A percentile compares a stretch with the other conserved stretches of the same genome.
These are phyloP conservation scores for Napeogenes sylphis DNA, from an alignment of 2,888 invertebrate genomes.

Conservation along the genomic window DNA sequence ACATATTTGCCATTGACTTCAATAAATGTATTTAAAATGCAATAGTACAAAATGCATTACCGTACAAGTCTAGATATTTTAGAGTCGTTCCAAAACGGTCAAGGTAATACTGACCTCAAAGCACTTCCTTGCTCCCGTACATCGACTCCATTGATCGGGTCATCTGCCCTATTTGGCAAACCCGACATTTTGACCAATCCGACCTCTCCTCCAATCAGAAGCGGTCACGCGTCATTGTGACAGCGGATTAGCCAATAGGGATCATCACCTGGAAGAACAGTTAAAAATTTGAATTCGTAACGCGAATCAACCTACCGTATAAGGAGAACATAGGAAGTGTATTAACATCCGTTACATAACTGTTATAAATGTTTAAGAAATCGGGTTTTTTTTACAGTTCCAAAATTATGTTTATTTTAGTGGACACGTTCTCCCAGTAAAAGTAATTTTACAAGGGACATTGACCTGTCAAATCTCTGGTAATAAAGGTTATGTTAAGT, in stretches of 20 bases:
- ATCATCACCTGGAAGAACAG: conserved; percentile 34
- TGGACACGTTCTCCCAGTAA: no score
- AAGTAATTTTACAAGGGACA: no score
- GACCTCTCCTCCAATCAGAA: conserved; percentile 50
- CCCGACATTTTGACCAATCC: conserved; percentile 70
- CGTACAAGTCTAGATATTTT: not conserved
- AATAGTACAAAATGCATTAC: not conserved
- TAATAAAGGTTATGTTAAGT: no score
- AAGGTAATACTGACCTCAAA: conserved; percentile 56
- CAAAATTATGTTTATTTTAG: no score
- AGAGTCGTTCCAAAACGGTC: conserved; percentile 12
- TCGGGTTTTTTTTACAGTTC: no score
- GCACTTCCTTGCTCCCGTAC: conserved; percentile 72
- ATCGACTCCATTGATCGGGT: conserved; percentile 68
- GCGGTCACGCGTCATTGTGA: conserved; percentile 46
- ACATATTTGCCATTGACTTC: not conserved
- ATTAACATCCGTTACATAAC: conserved; percentile 50
- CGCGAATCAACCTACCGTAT: conserved; percentile 39
- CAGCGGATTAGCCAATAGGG: conserved; percentile 35
- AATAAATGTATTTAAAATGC: not conserved
- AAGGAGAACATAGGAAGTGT: conserved; percentile 43
- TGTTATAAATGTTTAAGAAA: conserved; percentile 28
- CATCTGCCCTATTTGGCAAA: conserved; percentile 63
- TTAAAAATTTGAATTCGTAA: conserved; percentile 42
- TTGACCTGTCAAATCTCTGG: no score